These are phyloP conservation scores for Megaceryle alcyon DNA, from an alignment of 2,797 vertebrate species.

Conservation along the genomic window DNA sequence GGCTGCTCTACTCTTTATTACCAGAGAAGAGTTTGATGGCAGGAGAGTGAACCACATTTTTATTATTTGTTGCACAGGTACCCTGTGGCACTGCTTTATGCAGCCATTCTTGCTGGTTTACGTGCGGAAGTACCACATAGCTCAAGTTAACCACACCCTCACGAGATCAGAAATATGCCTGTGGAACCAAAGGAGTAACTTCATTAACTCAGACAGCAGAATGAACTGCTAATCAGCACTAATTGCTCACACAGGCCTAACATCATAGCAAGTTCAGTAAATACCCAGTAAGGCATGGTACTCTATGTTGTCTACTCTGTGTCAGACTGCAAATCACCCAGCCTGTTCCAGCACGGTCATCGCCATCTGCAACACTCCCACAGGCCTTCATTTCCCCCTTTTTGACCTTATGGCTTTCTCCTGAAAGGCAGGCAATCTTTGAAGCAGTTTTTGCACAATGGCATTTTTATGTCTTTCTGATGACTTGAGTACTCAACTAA, in stretches of 20 bases:
- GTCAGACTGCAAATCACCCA: neutral
- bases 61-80: neutral
- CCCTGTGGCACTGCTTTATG: neutral
- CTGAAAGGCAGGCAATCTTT: neutral
- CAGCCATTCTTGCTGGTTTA: neutral
- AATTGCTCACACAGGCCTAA: neutral
- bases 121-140: neutral
- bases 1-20: neutral
- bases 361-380: too few species aligned
- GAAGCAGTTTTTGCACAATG: neutral
- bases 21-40: neutral
- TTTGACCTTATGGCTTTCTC: neutral
- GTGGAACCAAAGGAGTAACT: neutral
- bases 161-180: neutral
- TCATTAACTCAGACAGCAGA: slow-evolving; percentile 58
- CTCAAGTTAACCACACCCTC: neutral
- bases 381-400: neutral
- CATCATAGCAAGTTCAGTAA: neutral
- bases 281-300: neutral
- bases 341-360: neutral
- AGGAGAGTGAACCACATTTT: neutral
- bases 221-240: slow-evolving; percentile 55
- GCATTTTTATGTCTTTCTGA: neutral
- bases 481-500: neutral
- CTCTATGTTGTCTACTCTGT: neutral